phyloP scores from a whole-genome alignment of 2,888 invertebrate species.

The Ornithoptera priamus region DNA sequence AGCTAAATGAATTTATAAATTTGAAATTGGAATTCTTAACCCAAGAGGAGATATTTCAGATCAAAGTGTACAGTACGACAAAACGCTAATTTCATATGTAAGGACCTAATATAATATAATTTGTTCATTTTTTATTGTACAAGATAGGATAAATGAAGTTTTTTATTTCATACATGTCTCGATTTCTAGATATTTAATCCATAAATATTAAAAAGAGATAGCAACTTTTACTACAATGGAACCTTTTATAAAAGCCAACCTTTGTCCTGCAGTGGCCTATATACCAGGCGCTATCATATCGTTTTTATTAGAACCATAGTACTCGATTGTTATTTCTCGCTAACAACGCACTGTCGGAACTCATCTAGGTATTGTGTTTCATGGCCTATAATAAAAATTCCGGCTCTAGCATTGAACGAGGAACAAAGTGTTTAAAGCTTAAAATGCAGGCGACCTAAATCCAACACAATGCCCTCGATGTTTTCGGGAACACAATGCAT shows the following conservation, averaged over 20 bases:
- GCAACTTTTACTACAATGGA: conserved; percentile 15
- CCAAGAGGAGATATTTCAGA: too few relatives aligned
- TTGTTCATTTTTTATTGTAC: too few relatives aligned
- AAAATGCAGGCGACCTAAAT: conserved; percentile 64
- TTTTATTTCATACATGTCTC: too few relatives aligned
- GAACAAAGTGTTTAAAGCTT: conserved; percentile 44
- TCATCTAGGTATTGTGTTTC: conserved; percentile 30
- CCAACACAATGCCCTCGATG: conserved; percentile 57
- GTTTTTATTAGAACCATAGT: conserved; percentile 27
- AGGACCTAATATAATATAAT: too few relatives aligned
- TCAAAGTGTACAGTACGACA: too few relatives aligned
- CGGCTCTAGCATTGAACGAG: conserved; percentile 23
- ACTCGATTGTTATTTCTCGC: conserved; percentile 26
- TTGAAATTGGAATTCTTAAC: too few relatives aligned
- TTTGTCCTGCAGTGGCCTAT: conserved; percentile 28
- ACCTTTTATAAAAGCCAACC: conserved; percentile 19
- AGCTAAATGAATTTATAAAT: too few relatives aligned
- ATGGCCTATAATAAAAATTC: conserved; percentile 31
- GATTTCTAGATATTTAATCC: too few relatives aligned
- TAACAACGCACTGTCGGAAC: conserved; percentile 24
- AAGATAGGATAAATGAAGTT: too few relatives aligned
- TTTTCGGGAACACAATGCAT: conserved; percentile 64
- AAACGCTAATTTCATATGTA: too few relatives aligned
- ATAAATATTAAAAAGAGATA: conserved; percentile 10
- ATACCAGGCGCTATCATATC: conserved; percentile 22